Evolutionary conservation across 23 tunicate genomes (phyloP).

Genomic region (Diplosoma virens): DNA sequence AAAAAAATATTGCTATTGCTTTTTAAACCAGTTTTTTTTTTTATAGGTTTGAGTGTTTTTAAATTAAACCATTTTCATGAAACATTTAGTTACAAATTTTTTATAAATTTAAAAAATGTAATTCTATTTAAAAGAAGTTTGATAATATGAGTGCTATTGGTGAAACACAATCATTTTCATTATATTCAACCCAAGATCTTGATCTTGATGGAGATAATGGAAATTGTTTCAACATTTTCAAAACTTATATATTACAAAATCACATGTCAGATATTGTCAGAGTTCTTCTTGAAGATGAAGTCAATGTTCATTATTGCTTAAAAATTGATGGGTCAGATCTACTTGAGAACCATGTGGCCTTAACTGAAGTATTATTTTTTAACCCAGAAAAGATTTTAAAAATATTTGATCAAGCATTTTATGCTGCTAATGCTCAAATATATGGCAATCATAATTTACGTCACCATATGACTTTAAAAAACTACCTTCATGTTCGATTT

Average conservation of each 20-base stretch:
- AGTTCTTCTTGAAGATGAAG: slow-evolving; percentile 69
- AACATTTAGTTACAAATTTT: too few relatives aligned
- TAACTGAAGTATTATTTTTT: slow-evolving; percentile 56
- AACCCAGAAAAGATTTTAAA: slow-evolving; percentile 49
- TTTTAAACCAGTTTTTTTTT: too few relatives aligned
- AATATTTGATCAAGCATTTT: slow-evolving; percentile 36
- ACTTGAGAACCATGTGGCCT: slow-evolving; percentile 33
- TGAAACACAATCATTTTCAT: too few relatives aligned
- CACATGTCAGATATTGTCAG: slow-evolving; percentile 58
- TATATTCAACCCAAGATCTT: not conserved
- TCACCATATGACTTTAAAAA: slow-evolving; percentile 59
- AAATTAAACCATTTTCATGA: too few relatives aligned
- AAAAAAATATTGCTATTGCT: too few relatives aligned
- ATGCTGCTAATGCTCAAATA: slow-evolving; percentile 16
- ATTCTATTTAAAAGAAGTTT: too few relatives aligned
- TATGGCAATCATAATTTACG: slow-evolving; percentile 37
- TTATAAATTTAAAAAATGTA: too few relatives aligned
- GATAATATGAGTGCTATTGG: too few relatives aligned
- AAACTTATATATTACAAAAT: slow-evolving; percentile 40
- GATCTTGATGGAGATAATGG: not conserved
- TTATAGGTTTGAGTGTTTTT: too few relatives aligned
- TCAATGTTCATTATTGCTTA: slow-evolving; percentile 63
- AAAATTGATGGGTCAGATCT: slow-evolving; percentile 60
- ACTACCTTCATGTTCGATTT: slow-evolving; percentile 60
- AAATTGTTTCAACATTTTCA: slow-evolving; percentile 12